These are phyloP conservation scores for Ochropacha duplaris DNA, from an alignment of 2,888 invertebrate species.

Conservation along the genomic window DNA sequence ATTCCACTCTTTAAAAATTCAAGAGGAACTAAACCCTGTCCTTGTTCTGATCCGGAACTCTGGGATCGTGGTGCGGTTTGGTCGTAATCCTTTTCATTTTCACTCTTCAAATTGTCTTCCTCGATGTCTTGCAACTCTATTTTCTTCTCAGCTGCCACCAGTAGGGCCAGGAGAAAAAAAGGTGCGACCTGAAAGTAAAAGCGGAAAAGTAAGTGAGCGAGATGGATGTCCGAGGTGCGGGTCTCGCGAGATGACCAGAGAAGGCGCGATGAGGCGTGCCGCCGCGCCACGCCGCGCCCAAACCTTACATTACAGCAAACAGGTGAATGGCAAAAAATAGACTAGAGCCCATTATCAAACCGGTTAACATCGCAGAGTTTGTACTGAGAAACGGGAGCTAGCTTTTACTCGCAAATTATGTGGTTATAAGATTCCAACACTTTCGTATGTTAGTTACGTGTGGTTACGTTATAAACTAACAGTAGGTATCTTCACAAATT, in stretches of 20 bases:
- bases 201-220: conserved; percentile 44
- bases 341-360: conserved; percentile 69
- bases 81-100: conserved; percentile 67
- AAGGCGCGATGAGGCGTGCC: conserved; percentile 50
- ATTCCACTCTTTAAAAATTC: conserved; percentile 65
- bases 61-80: conserved; percentile 47
- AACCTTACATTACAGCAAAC: conserved; percentile 46
- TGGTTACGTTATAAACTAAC: conserved; percentile 34
- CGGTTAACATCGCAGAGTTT: conserved; percentile 50
- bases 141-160: conserved; percentile 82
- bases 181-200: conserved; percentile 74
- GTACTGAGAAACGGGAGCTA: conserved; percentile 63
- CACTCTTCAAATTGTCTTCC: conserved; percentile 85
- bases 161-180: conserved; percentile 54
- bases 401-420: conserved; percentile 76
- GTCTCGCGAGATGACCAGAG: conserved; percentile 44
- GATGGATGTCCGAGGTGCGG: conserved; percentile 44
- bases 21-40: conserved; percentile 42
- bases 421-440: conserved; percentile 58
- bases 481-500: conserved; percentile 15
- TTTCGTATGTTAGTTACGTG: conserved; percentile 47
- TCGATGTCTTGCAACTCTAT: conserved; percentile 90
- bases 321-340: conserved; percentile 78
- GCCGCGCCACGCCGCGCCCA: conserved; percentile 22
- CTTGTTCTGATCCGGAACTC: conserved; percentile 26